Conservation (phyloP, 2,113 vertebrate genomes). For the Candoia aspera region DNA sequence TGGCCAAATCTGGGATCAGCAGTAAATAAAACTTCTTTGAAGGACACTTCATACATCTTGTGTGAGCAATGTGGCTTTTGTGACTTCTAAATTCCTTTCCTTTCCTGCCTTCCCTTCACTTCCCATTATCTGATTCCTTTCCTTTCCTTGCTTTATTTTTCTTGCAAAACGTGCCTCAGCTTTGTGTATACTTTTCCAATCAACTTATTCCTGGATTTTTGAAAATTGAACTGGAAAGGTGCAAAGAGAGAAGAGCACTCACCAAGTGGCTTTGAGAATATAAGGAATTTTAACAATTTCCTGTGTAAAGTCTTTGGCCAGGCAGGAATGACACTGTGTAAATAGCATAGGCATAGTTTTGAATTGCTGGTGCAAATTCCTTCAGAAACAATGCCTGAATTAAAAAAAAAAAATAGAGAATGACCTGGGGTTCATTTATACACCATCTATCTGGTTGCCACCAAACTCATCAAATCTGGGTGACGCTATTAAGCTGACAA, state of each 20-base stretch:
- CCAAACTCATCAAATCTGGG: conserved; percentile 29
- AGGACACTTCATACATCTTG: too few relatives aligned
- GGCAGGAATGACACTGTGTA: conserved; percentile 47
- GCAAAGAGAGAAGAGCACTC: not conserved
- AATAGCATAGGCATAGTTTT: conserved; percentile 56
- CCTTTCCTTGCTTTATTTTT: not conserved
- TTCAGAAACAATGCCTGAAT: not conserved
- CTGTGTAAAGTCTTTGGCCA: conserved; percentile 51
- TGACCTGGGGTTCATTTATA: too few relatives aligned
- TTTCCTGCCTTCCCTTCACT: too few relatives aligned
- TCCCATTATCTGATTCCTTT: too few relatives aligned
- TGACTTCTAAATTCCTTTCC: too few relatives aligned
- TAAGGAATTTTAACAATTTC: conserved; percentile 72
- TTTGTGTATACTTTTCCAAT: not conserved
- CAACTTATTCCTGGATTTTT: conserved; percentile 1
- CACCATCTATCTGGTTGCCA: conserved; percentile 15
- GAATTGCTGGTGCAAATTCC: conserved; percentile 50
- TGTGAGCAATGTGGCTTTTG: too few relatives aligned
- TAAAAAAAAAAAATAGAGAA: conserved; percentile 54
- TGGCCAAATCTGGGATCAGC: not conserved
- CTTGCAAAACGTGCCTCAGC: not conserved
- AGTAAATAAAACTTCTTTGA: not conserved
- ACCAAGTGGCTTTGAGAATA: conserved; percentile 44
- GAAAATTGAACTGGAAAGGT: not conserved
- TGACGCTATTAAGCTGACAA: conserved; percentile 27